A percentile compares a stretch with the other conserved stretches of the same genome.
These are phyloP conservation scores for Lepus townsendii DNA, from an alignment of 2,797 vertebrate species.

Conservation along the genomic window DNA sequence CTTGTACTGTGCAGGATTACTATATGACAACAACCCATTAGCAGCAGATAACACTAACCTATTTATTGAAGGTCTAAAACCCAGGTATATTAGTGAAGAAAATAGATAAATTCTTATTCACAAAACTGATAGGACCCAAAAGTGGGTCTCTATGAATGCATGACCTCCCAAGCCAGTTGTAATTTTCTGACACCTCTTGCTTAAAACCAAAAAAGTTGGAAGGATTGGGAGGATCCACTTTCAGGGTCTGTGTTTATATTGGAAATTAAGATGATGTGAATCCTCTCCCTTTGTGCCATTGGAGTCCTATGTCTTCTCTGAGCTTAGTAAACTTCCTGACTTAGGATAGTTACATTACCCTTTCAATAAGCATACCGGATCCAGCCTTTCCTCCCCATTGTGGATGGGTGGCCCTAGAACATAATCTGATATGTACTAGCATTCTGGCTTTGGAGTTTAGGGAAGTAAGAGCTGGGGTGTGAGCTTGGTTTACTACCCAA, in stretches of 20 bases:
- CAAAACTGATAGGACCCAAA: background rate
- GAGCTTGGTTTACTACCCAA: background rate
- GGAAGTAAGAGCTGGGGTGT: background rate
- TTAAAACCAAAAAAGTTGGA: conserved; percentile 1
- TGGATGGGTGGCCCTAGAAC: too few relatives aligned
- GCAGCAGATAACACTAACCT: background rate
- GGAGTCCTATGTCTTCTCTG: background rate
- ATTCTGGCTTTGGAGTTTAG: conserved; percentile 14
- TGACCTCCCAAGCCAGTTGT: background rate
- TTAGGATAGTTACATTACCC: background rate
- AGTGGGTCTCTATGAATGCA: background rate
- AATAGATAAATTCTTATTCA: background rate
- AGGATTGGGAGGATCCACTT: background rate
- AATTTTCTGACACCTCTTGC: background rate
- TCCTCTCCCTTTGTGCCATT: background rate
- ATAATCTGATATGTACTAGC: background rate
- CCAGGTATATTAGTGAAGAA: background rate
- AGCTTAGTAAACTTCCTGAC: too few relatives aligned
- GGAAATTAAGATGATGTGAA: conserved; percentile 26
- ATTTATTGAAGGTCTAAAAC: background rate
- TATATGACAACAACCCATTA: background rate
- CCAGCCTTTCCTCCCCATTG: background rate
- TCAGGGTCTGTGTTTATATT: background rate
- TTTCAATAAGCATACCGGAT: background rate
- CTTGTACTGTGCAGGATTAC: background rate